Evolutionary conservation across 2,113 vertebrate species (phyloP).

Genomic region (Triplophysa siluroides): DNA sequence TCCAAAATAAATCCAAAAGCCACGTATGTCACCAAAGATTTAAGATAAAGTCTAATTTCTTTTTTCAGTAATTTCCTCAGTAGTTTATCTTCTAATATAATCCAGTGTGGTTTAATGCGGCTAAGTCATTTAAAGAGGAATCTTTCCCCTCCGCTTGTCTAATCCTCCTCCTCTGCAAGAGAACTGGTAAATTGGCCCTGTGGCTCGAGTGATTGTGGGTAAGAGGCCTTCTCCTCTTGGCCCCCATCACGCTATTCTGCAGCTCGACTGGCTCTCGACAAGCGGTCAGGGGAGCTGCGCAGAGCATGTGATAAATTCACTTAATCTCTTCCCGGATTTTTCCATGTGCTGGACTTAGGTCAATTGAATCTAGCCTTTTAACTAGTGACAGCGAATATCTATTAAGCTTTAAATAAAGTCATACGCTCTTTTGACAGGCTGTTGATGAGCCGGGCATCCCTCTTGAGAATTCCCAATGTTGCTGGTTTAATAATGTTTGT

Average conservation of each 20-base stretch:
- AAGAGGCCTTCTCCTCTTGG: constrained; percentile 56
- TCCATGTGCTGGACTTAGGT: constrained; percentile 77
- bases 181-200: constrained; percentile 67
- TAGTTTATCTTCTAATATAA: constrained; percentile 39
- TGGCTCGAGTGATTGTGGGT: constrained; percentile 67
- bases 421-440: constrained; percentile 67
- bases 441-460: constrained; percentile 73
- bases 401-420: constrained; percentile 81
- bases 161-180: constrained; percentile 62
- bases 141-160: constrained; percentile 45
- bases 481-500: constrained; percentile 23
- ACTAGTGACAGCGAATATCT: constrained; percentile 82
- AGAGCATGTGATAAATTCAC: constrained; percentile 82
- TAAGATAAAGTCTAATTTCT: constrained; percentile 13
- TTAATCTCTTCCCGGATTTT: constrained; percentile 82
- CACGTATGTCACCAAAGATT: constrained; percentile 27
- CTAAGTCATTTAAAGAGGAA: constrained; percentile 34
- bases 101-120: constrained; percentile 29
- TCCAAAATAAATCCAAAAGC: constrained; percentile 2
- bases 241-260: constrained; percentile 28
- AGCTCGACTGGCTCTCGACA: constrained; percentile 48
- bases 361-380: constrained; percentile 82
- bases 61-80: constrained; percentile 30
- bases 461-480: constrained; percentile 48
- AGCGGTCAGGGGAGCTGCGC: constrained; percentile 63